Conservation (phyloP, 1,140 invertebrate species). For the Pachypeltis micranthus region DNA sequence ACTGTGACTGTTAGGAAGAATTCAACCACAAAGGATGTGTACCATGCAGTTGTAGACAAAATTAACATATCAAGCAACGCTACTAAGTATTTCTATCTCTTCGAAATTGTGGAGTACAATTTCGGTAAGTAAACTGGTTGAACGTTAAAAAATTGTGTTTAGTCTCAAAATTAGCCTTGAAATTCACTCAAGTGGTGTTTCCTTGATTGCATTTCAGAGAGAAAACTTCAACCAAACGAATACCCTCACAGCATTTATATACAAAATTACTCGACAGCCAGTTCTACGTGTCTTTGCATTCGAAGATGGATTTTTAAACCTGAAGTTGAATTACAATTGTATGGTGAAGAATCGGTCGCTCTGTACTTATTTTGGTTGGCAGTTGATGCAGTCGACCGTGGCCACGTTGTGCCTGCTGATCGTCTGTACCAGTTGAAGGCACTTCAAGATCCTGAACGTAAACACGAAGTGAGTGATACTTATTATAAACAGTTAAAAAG, state of each 20-base stretch:
- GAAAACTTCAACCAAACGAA: constrained; percentile 86
- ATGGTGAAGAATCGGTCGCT: constrained; percentile 46
- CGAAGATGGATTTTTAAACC: constrained; percentile 89
- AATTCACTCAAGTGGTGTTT: no score
- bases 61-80: constrained; percentile 67
- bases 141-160: neutral
- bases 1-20: constrained; percentile 84
- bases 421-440: constrained; percentile 90
- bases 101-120: constrained; percentile 95
- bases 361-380: constrained; percentile 72
- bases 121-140: constrained; percentile 52
- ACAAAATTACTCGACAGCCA: constrained; percentile 98
- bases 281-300: constrained; percentile 85
- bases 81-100: constrained; percentile 88
- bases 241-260: constrained; percentile 96
- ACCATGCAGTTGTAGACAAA: constrained; percentile 75
- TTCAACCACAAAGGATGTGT: constrained; percentile 82
- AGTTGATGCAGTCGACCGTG: constrained; percentile 88
- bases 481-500: no score
- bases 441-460: constrained; percentile 77
- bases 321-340: constrained; percentile 54
- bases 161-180: neutral
- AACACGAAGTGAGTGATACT: constrained; percentile 73
- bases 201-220: constrained; percentile 56
- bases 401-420: constrained; percentile 77